Conservation (phyloP, 2,113 vertebrate genomes). For the Tetrax tetrax region DNA sequence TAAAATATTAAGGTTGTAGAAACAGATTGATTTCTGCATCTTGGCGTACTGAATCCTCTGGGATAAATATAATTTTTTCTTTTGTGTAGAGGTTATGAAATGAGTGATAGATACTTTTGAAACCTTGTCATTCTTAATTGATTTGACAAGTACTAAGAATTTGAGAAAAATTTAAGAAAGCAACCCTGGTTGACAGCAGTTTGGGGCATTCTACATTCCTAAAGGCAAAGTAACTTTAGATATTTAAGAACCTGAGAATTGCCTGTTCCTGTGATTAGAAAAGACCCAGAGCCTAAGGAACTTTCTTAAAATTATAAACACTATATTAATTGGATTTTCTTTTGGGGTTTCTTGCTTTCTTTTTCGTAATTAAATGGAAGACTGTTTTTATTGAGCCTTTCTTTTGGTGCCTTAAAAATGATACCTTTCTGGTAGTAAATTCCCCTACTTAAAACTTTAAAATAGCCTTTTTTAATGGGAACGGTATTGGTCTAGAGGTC, state of each 20-base stretch:
- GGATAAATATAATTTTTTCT: conserved; percentile 62
- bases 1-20: conserved; percentile 56
- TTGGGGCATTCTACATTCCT: conserved; percentile 19
- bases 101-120: conserved; percentile 73
- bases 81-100: conserved; percentile 71
- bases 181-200: conserved; percentile 16
- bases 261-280: neutral
- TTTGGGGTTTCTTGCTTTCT: conserved; percentile 55
- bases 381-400: conserved; percentile 74
- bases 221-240: conserved; percentile 14
- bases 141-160: conserved; percentile 65
- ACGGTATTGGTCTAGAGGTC: conserved; percentile 89
- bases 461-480: conserved; percentile 85
- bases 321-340: neutral
- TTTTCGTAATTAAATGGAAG: conserved; percentile 74
- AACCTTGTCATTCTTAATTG: conserved; percentile 72
- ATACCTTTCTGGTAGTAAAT: conserved; percentile 80
- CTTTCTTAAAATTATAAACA: neutral
- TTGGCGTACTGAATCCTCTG: conserved; percentile 37
- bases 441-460: conserved; percentile 83
- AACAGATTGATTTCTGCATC: conserved; percentile 64
- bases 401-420: conserved; percentile 76
- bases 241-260: conserved; percentile 1
- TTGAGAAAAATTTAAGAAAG: conserved; percentile 38
- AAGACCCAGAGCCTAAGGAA: neutral